These are phyloP conservation scores for Pocillopora verrucosa DNA, from an alignment of 64 coral and sea anemone species.

Conservation along the genomic window DNA sequence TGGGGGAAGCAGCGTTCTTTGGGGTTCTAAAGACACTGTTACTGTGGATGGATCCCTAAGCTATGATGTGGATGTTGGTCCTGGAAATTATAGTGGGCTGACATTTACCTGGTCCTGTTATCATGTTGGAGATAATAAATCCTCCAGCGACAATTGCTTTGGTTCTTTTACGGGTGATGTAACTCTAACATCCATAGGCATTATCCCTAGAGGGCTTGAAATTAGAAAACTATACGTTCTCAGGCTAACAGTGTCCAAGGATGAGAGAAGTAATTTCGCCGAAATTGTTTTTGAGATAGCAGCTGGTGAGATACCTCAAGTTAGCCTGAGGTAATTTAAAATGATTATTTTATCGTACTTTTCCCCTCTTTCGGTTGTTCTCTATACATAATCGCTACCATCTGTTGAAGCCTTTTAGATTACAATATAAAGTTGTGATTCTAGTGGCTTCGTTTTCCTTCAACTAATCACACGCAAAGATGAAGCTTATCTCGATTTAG, in stretches of 20 bases:
- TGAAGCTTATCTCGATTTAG: too few relatives aligned
- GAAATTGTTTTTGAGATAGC: slow-evolving; percentile 27
- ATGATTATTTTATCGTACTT: neutral
- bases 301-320: slow-evolving; percentile 18
- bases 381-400: too few relatives aligned
- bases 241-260: neutral
- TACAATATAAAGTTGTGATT: too few relatives aligned
- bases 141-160: neutral
- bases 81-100: neutral
- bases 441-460: too few relatives aligned
- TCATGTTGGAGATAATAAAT: neutral
- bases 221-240: neutral
- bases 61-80: slow-evolving; percentile 31
- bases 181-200: neutral
- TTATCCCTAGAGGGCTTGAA: neutral
- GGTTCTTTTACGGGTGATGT: neutral
- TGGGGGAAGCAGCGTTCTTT: slow-evolving; percentile 28
- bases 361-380: too few relatives aligned
- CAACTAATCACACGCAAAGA: too few relatives aligned
- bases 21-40: slow-evolving; percentile 4
- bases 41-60: slow-evolving; percentile 4
- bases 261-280: neutral
- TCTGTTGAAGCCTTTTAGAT: too few relatives aligned
- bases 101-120: slow-evolving; percentile 13
- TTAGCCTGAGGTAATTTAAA: neutral